phyloP scores from a whole-genome alignment of 2,888 invertebrate species.

The Caenorhabditis panamensis region DNA sequence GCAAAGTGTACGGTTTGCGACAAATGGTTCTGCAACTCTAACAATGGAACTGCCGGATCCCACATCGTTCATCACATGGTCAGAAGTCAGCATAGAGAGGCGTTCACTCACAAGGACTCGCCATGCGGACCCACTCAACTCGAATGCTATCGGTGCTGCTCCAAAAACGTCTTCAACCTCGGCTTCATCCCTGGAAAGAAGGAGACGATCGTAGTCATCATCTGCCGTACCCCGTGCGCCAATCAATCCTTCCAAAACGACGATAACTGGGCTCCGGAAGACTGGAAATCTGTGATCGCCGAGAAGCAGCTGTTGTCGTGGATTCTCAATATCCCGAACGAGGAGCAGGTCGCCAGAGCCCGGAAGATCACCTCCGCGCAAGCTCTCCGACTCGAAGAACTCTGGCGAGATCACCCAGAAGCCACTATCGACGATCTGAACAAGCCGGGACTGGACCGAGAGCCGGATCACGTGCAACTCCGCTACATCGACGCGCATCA shows the following conservation, averaged over 20 bases:
- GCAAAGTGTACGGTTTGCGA: slow-evolving; percentile 98
- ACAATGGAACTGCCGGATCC: slow-evolving; percentile 84
- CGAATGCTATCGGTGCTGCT: slow-evolving; percentile 99
- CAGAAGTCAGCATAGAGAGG: slow-evolving; percentile 97
- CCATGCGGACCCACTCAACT: slow-evolving; percentile 97
- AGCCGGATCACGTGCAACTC: slow-evolving; percentile 91
- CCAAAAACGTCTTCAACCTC: slow-evolving; percentile 96
- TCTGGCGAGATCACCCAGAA: slow-evolving; percentile 98
- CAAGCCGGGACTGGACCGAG: slow-evolving; percentile 97
- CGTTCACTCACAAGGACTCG: slow-evolving; percentile 89
- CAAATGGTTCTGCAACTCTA: slow-evolving; percentile 99
- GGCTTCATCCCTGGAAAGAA: slow-evolving; percentile 98
- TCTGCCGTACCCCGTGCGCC: slow-evolving; percentile 98
- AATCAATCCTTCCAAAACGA: slow-evolving; percentile 97
- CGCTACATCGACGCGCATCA: slow-evolving; percentile 97
- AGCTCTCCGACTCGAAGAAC: slow-evolving; percentile 97
- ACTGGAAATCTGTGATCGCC: slow-evolving; percentile 84
- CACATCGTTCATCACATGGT: slow-evolving; percentile 99
- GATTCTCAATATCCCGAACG: slow-evolving; percentile 97
- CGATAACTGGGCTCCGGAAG: slow-evolving; percentile 90
- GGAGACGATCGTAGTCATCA: slow-evolving; percentile 86
- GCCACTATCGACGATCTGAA: slow-evolving; percentile 98
- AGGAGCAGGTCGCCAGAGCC: slow-evolving; percentile 95
- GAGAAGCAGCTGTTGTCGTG: slow-evolving; percentile 90
- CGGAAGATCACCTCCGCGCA: slow-evolving; percentile 92